These are phyloP conservation scores for Scolanthus callimorphus DNA, from an alignment of 92 coral and sea anemone genomes.

Conservation along the genomic window DNA sequence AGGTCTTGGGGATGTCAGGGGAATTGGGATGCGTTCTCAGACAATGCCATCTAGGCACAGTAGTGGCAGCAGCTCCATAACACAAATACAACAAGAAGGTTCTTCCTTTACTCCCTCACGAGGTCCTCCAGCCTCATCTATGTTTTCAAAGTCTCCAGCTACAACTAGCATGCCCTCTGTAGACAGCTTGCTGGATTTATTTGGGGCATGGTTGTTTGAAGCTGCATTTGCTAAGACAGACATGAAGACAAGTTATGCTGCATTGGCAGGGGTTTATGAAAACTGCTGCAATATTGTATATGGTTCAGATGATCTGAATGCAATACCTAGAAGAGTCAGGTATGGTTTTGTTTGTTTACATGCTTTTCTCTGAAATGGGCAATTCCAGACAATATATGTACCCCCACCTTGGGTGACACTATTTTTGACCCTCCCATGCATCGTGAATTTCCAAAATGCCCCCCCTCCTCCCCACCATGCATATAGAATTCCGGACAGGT, in stretches of 20 bases:
- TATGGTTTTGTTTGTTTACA: no score
- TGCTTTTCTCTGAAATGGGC: no score
- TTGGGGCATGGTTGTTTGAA: conserved; percentile 96
- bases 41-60: conserved; percentile 87
- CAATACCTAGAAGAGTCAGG: conserved; percentile 30
- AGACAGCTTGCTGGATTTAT: conserved; percentile 86
- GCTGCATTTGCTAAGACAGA: conserved; percentile 84
- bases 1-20: conserved; percentile 58
- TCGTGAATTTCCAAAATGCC: no score
- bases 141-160: conserved; percentile 45
- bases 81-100: conserved; percentile 9
- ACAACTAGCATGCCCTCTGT: conserved; percentile 67
- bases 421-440: no score
- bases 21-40: conserved; percentile 62
- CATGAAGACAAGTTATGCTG: conserved; percentile 56
- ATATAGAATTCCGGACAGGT: no score
- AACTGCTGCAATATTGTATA: conserved; percentile 14
- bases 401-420: no score
- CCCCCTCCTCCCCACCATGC: no score
- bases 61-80: conserved; percentile 47
- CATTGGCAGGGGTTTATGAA: conserved; percentile 60
- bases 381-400: no score
- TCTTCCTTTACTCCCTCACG: conserved; percentile 10
- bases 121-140: conserved; percentile 26
- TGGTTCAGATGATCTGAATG: no score